Evolutionary conservation across 2,113 vertebrate species (phyloP).

Genomic region (Ciconia stormi): DNA sequence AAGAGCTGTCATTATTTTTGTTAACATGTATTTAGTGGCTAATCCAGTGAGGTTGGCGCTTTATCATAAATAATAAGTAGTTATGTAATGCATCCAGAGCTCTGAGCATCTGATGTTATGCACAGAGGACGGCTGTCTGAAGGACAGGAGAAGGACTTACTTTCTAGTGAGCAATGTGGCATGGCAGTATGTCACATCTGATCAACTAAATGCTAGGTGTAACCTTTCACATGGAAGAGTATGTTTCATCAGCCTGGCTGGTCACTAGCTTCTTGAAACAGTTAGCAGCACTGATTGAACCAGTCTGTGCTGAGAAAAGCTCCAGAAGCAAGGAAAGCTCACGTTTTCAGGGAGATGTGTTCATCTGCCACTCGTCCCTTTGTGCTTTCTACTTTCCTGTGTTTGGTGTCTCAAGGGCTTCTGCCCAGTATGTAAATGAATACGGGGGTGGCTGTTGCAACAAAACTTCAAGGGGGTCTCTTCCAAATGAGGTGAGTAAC

Average conservation of each 20-base stretch:
- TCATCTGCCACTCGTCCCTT: background rate
- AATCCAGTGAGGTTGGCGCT: background rate
- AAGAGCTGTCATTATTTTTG: background rate
- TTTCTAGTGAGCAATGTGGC: background rate
- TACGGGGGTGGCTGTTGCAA: background rate
- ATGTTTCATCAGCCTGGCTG: background rate
- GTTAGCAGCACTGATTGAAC: background rate
- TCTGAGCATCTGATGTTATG: background rate
- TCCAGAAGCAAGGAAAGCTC: background rate
- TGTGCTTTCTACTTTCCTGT: background rate
- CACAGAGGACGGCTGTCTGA: background rate
- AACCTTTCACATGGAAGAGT: background rate
- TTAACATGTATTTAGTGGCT: background rate
- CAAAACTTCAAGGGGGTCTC: background rate
- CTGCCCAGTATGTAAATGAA: background rate
- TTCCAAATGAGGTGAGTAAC: background rate
- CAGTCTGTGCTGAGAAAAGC: background rate
- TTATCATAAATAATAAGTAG: background rate
- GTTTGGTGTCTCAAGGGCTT: background rate
- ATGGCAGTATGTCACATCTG: background rate
- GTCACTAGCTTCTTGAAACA: background rate
- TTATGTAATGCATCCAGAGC: background rate
- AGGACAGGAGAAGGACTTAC: constrained; percentile 22
- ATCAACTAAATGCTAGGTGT: background rate
- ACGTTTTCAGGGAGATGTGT: background rate